Conservation (phyloP, 2,797 vertebrate species). For the Gymnothorax reevesii region DNA sequence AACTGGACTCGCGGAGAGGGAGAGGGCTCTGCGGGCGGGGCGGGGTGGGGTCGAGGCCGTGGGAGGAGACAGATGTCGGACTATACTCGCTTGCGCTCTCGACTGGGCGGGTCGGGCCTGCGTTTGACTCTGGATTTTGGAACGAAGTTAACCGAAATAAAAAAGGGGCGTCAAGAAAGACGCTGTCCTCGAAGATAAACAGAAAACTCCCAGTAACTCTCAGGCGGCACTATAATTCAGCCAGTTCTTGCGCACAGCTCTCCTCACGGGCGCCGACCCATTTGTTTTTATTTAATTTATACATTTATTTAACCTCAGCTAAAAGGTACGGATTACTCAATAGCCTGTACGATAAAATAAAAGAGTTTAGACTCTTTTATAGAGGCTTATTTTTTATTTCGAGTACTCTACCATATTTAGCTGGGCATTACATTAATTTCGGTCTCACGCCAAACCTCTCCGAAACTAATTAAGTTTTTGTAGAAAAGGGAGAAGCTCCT, state of each 20-base stretch:
- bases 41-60: slow-evolving; percentile 28
- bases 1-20: slow-evolving; percentile 9
- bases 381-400: neutral
- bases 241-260: slow-evolving; percentile 1
- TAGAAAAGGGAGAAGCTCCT: neutral
- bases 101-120: slow-evolving; percentile 12
- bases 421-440: neutral
- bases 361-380: neutral
- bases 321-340: neutral
- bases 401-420: neutral
- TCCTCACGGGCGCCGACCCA: neutral
- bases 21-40: slow-evolving; percentile 19
- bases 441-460: neutral
- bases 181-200: slow-evolving; percentile 36
- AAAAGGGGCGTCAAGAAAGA: slow-evolving; percentile 53
- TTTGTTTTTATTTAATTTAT: neutral
- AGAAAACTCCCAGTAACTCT: slow-evolving; percentile 12
- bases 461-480: neutral
- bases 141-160: slow-evolving; percentile 50
- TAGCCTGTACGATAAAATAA: neutral
- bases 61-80: slow-evolving; percentile 15
- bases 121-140: slow-evolving; percentile 38
- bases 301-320: neutral
- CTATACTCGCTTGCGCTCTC: neutral
- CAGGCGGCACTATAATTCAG: slow-evolving; percentile 1